phyloP scores from a whole-genome alignment of 2,113 vertebrate species.

The Dissostichus mawsoni region DNA sequence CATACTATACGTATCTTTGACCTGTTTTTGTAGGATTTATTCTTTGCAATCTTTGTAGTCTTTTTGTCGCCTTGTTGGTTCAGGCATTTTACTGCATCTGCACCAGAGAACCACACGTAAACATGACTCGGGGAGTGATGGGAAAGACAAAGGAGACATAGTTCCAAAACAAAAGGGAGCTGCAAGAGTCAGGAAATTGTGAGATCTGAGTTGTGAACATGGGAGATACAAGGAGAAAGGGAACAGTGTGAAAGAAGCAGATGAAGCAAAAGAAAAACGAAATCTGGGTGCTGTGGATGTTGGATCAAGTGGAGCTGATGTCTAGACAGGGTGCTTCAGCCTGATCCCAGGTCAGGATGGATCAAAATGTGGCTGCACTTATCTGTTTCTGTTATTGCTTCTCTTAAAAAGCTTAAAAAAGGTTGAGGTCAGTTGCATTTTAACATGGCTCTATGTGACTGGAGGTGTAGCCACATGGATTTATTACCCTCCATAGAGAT shows the following conservation, averaged over 20 bases:
- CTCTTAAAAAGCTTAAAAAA: slow-evolving; percentile 23
- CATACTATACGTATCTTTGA: slow-evolving; percentile 50
- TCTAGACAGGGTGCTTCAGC: slow-evolving; percentile 73
- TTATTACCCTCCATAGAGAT: slow-evolving; percentile 48
- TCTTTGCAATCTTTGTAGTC: slow-evolving; percentile 46
- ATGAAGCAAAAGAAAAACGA: slow-evolving; percentile 25
- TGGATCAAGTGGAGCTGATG: slow-evolving; percentile 49
- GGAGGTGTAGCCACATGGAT: slow-evolving; percentile 53
- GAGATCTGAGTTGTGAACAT: slow-evolving; percentile 28
- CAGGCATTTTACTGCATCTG: slow-evolving; percentile 36
- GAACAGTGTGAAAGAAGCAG: slow-evolving; percentile 12
- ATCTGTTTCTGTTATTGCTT: slow-evolving; percentile 38
- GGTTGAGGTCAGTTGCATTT: slow-evolving; percentile 27
- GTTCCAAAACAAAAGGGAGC: slow-evolving; percentile 39
- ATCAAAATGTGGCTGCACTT: slow-evolving; percentile 25
- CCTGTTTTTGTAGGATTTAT: slow-evolving; percentile 46
- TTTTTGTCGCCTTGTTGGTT: slow-evolving; percentile 33
- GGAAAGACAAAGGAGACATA: slow-evolving; percentile 14
- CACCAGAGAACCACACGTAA: slow-evolving; percentile 37
- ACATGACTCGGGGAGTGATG: slow-evolving; percentile 28
- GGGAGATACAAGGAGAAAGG: neutral
- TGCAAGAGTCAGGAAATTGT: slow-evolving; percentile 24
- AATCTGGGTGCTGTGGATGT: slow-evolving; percentile 14
- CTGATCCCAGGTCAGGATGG: slow-evolving; percentile 64
- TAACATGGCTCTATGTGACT: slow-evolving; percentile 35